These are phyloP conservation scores for Tromatobia lineatoria DNA, from an alignment of 2,888 invertebrate genomes.

Conservation along the genomic window DNA sequence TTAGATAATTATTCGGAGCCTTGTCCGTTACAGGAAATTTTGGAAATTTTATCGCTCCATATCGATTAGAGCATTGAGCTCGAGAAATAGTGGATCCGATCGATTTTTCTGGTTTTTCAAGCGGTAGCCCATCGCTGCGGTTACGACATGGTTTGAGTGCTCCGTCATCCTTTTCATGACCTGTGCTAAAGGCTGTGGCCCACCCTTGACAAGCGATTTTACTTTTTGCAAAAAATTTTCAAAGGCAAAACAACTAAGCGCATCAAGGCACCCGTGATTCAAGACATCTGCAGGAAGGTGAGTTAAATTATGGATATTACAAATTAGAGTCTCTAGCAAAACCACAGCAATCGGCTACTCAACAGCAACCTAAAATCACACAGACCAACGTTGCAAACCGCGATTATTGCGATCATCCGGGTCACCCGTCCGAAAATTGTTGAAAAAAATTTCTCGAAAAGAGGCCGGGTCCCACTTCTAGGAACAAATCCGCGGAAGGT, in stretches of 20 bases:
- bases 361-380: too few relatives aligned
- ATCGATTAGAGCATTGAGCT: not conserved
- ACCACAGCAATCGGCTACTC: too few relatives aligned
- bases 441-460: not conserved
- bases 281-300: not conserved
- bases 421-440: not conserved
- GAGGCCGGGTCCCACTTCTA: not conserved
- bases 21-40: conserved; percentile 4
- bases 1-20: conserved; percentile 17
- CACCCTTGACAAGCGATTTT: not conserved
- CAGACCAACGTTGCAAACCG: not conserved
- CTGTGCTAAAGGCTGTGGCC: not conserved
- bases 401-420: not conserved
- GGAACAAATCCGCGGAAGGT: too few relatives aligned
- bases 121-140: not conserved
- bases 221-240: conserved; percentile 1
- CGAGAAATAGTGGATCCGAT: conserved; percentile 1
- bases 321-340: conserved; percentile 58
- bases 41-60: conserved; percentile 21
- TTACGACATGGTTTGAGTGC: not conserved
- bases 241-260: not conserved
- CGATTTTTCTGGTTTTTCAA: not conserved
- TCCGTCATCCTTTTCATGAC: conserved; percentile 4
- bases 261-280: not conserved
- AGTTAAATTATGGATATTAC: conserved; percentile 73